Evolutionary conservation across 2,797 vertebrate genomes (phyloP).

Genomic region (Austrolebias charrua): DNA sequence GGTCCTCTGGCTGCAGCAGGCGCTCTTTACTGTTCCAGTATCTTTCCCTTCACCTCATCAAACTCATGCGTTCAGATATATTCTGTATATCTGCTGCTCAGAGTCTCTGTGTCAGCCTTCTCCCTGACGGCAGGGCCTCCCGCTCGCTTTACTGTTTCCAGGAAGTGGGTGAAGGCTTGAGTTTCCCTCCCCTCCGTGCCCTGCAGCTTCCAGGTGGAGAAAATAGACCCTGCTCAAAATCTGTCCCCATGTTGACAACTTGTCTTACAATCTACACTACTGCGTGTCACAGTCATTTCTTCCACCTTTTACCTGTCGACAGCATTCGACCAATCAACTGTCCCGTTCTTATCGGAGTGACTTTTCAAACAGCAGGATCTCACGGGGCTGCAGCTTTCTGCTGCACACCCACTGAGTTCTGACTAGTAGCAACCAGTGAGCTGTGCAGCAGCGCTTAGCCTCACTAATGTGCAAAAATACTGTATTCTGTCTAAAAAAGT

Average conservation of each 20-base stretch:
- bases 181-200: constrained; percentile 73
- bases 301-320: constrained; percentile 16
- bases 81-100: constrained; percentile 46
- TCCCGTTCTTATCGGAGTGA: too few species aligned
- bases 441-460: too few species aligned
- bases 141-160: constrained; percentile 72
- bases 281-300: constrained; percentile 23
- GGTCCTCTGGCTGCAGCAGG: constrained; percentile 44
- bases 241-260: constrained; percentile 66
- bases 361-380: too few species aligned
- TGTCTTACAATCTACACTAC: constrained; percentile 17
- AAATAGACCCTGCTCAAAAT: constrained; percentile 81
- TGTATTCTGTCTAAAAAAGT: too few species aligned
- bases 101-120: constrained; percentile 34
- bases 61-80: constrained; percentile 3
- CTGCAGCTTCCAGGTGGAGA: constrained; percentile 78
- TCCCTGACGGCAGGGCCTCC: constrained; percentile 55
- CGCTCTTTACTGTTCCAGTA: constrained; percentile 57
- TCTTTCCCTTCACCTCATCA: constrained; percentile 44
- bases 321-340: background rate
- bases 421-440: too few species aligned
- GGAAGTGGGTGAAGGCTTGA: constrained; percentile 78
- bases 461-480: too few species aligned
- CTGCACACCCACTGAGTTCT: too few species aligned
- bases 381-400: too few species aligned